These are phyloP conservation scores for Mystacornis crossleyi DNA, from an alignment of 2,113 vertebrate genomes.

Conservation along the genomic window DNA sequence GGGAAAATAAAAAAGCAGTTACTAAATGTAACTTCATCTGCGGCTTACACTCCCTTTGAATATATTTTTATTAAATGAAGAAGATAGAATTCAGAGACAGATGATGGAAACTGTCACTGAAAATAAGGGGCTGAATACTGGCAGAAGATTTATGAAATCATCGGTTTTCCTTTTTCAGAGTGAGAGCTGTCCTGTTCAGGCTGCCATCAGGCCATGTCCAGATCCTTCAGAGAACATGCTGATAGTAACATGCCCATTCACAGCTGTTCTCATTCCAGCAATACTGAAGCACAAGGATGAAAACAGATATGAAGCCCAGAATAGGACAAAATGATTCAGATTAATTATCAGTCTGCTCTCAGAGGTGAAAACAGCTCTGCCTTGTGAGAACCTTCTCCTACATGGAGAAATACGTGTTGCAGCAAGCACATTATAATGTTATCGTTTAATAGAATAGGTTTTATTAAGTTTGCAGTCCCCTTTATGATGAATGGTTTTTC, in stretches of 20 bases:
- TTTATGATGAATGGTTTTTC: neutral
- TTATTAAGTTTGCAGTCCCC: neutral
- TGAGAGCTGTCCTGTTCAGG: neutral
- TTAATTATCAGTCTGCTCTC: neutral
- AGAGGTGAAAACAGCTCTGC: neutral
- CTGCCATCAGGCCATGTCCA: neutral
- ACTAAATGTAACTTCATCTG: neutral
- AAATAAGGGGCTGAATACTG: neutral
- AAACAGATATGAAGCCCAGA: conserved; percentile 54
- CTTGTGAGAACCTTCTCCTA: neutral
- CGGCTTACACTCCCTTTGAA: neutral
- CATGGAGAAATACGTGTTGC: neutral
- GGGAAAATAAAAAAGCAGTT: neutral
- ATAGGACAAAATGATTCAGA: conserved; percentile 40
- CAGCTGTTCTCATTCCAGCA: conserved; percentile 65
- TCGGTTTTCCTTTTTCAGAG: neutral
- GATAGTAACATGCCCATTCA: neutral
- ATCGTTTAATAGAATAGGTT: neutral
- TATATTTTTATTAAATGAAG: neutral
- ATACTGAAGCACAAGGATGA: conserved; percentile 20
- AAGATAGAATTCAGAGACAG: neutral
- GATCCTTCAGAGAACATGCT: neutral
- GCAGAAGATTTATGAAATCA: neutral
- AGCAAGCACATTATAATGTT: neutral
- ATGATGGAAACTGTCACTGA: neutral